Evolutionary conservation across 2,888 invertebrate genomes (phyloP), one percentile per base, ranked within the genome.

Genomic region (Sphinx pinastri): DNA sequence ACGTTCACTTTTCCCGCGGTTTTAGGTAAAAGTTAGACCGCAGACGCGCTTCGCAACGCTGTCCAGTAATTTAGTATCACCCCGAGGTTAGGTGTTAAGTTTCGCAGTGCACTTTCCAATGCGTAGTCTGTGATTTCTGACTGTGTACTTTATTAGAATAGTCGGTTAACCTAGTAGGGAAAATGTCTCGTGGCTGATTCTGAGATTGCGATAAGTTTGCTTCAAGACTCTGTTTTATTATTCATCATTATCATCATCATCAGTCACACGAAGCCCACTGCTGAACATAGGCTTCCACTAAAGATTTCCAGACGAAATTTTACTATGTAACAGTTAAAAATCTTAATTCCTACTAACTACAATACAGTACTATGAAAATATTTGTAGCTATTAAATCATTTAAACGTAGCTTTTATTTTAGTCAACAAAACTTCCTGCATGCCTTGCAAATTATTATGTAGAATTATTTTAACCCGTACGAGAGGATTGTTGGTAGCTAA

Each of bases 1-100:
- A 85, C 80, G 81, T 79, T 82, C 79, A 77, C 81, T 84, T 86
- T 84, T 80, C 81, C 76, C 80, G 84, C 77, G 84, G 85, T 83
- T 83, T 78, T 75, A 76, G 80, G 87, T 85, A 87, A 88, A 89
- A 90, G 85, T 86, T 72, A 72, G 74, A 88, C 90, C 88, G 78
- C 87, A 86, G 81, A 74, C 73, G 73, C 73, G 73, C 73, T 75
- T 76, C 76, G 79, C 80, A 79, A 82, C 85, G 75, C 74, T 77
- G 74, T 75, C 74, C 74, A 71, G 78, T 80, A 79, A 83, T 82
- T 84, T 81, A 75, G 83, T 77, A 78, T 73, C 76, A 73, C 73
- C 74, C 72, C 68, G 57, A 73, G 54, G 74, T 72, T 75, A 70
- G 68, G 71, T 74, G 68, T 77, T 71, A 74, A 45, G 72, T 79